A percentile compares a stretch with the other conserved stretches of the same genome.
phyloP scores from a whole-genome alignment of 2,797 vertebrate species.

The Xiphophorus birchmanni region DNA sequence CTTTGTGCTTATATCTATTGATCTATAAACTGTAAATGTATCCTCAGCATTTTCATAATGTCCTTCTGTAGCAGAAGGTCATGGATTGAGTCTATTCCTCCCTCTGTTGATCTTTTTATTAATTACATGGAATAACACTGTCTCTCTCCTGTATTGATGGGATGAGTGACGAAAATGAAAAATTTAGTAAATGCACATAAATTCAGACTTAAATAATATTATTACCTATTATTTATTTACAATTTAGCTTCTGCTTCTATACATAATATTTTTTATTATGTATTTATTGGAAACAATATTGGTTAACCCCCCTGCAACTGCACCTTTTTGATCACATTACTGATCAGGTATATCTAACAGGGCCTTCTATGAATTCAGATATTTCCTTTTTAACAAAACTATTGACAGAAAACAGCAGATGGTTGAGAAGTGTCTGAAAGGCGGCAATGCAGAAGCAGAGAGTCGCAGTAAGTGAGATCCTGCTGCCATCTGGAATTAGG shows the following conservation, averaged over 20 bases:
- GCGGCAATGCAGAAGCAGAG: not conserved
- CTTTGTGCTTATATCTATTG: not conserved
- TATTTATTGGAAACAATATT: not conserved
- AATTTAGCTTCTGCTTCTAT: not conserved
- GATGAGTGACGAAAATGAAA: not conserved
- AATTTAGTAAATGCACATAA: not conserved
- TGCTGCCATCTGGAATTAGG: slow-evolving; percentile 3
- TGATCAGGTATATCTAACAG: not conserved
- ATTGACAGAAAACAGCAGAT: not conserved
- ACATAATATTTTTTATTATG: not conserved
- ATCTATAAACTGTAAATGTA: not conserved
- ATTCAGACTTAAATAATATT: not conserved
- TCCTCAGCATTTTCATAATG: not conserved
- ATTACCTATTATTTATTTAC: not conserved
- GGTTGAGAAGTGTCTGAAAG: not conserved
- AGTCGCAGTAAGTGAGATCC: slow-evolving; percentile 2
- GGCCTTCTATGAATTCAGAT: not conserved
- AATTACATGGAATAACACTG: not conserved
- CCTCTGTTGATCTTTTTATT: not conserved
- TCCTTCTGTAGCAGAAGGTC: not conserved
- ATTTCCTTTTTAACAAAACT: not conserved
- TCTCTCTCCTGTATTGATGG: not conserved
- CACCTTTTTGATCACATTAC: not conserved
- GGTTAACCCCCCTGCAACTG: not conserved
- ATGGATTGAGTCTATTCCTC: not conserved